Percentiles rank a stretch among this genome's conserved stretches.
These are phyloP conservation scores for Ommatoiulus sabulosus DNA, from an alignment of 2,888 invertebrate genomes.

Conservation along the genomic window DNA sequence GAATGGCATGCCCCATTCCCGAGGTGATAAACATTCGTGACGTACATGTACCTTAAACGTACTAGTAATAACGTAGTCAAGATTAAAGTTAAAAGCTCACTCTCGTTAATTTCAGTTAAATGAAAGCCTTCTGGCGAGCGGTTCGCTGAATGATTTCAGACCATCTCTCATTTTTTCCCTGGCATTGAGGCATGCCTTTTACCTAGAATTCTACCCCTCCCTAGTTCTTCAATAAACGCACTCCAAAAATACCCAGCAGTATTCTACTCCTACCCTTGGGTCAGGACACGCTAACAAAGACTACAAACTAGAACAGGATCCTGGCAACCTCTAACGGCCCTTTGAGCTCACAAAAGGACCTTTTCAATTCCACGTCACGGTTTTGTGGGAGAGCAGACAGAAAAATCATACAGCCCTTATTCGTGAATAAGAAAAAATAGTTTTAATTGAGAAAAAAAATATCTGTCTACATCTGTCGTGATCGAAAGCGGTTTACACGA, in stretches of 20 bases:
- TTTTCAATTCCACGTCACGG: slow-evolving; percentile 8
- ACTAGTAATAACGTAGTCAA: background rate
- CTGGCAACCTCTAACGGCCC: slow-evolving; percentile 15
- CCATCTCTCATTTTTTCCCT: background rate
- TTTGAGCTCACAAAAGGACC: slow-evolving; percentile 8
- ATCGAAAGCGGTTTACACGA: background rate
- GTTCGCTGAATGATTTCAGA: slow-evolving; percentile 16
- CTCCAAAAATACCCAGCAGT: slow-evolving; percentile 8
- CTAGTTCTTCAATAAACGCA: background rate
- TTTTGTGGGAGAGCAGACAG: background rate
- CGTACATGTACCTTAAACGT: background rate
- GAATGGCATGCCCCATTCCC: background rate
- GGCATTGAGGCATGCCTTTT: background rate
- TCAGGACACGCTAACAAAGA: background rate
- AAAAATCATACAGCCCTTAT: background rate
- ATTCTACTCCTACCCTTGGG: slow-evolving; percentile 4
- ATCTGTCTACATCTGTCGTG: background rate
- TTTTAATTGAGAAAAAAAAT: background rate
- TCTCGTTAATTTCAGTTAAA: background rate
- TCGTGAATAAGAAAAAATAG: background rate
- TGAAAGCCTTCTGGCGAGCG: background rate
- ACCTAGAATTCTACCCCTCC: slow-evolving; percentile 3
- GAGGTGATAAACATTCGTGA: background rate
- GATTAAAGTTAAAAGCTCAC: background rate
- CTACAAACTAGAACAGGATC: slow-evolving; percentile 1